These are phyloP conservation scores for Dolichotis patagonum DNA, from an alignment of 2,113 vertebrate species.

Conservation along the genomic window DNA sequence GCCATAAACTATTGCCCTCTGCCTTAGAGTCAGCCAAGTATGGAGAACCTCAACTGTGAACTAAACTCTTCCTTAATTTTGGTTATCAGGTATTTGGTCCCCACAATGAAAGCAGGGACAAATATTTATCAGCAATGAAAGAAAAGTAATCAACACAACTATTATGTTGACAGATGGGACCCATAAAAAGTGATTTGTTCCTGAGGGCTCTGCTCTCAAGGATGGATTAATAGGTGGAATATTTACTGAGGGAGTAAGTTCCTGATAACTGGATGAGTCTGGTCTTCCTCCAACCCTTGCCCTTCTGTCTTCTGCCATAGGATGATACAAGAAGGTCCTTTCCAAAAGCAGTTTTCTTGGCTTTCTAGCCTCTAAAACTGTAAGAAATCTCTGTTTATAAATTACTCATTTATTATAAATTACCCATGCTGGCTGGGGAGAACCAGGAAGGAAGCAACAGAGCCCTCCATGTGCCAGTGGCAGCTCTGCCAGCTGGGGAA, in stretches of 20 bases:
- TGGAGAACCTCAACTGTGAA: too few species aligned
- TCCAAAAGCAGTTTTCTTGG: not conserved
- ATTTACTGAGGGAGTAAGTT: not conserved
- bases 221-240: not conserved
- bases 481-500: too few species aligned
- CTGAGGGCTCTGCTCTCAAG: not conserved
- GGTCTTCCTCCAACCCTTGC: not conserved
- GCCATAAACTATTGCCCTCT: too few species aligned
- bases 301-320: not conserved
- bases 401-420: not conserved
- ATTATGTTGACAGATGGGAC: not conserved
- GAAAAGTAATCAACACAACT: too few species aligned
- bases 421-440: too few species aligned
- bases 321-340: not conserved
- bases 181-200: not conserved
- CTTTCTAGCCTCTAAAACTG: not conserved
- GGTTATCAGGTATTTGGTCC: too few species aligned
- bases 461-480: too few species aligned
- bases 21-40: too few species aligned
- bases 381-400: not conserved
- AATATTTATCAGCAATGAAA: too few species aligned
- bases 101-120: too few species aligned
- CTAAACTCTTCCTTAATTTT: too few species aligned
- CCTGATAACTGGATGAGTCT: not conserved
- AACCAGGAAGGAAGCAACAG: too few species aligned